Conservation (phyloP, 2,888 invertebrate species). For the Antitype chi region DNA sequence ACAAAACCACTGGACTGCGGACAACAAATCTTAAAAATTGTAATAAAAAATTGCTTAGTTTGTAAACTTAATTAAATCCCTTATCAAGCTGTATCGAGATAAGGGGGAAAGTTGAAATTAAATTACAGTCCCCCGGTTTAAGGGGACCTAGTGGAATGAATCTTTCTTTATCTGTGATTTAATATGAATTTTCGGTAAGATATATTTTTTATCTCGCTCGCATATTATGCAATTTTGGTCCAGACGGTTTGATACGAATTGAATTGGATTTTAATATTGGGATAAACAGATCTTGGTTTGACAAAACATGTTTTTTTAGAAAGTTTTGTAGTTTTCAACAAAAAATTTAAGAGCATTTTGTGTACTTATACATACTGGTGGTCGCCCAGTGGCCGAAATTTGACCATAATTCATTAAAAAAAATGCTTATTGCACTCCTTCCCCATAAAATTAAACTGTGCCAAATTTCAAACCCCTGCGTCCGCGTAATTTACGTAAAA, state of each 20-base stretch:
- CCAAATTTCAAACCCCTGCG: too few relatives aligned
- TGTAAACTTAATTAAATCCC: constrained; percentile 68
- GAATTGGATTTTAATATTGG: neutral
- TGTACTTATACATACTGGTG: too few relatives aligned
- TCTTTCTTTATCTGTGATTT: constrained; percentile 65
- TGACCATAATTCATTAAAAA: too few relatives aligned
- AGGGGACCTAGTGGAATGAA: constrained; percentile 54
- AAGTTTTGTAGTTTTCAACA: too few relatives aligned
- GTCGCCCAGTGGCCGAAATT: too few relatives aligned
- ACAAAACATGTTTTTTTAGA: neutral
- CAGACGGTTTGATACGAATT: neutral
- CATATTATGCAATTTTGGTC: constrained; percentile 1
- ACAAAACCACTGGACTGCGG: constrained; percentile 49
- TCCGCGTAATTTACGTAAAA: too few relatives aligned
- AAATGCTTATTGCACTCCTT: too few relatives aligned
- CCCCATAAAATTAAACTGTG: too few relatives aligned
- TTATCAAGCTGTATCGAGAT: constrained; percentile 68
- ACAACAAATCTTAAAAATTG: constrained; percentile 52
- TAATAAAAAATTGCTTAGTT: constrained; percentile 64
- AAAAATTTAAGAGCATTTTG: too few relatives aligned
- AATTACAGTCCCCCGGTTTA: constrained; percentile 58
- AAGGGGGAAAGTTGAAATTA: constrained; percentile 68
- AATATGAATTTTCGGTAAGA: constrained; percentile 53
- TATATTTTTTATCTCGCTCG: constrained; percentile 10
- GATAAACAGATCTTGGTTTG: neutral